Base-by-base conservation (phyloP, 2,113 vertebrate genomes). In the Prietella phreatophila region DNA sequence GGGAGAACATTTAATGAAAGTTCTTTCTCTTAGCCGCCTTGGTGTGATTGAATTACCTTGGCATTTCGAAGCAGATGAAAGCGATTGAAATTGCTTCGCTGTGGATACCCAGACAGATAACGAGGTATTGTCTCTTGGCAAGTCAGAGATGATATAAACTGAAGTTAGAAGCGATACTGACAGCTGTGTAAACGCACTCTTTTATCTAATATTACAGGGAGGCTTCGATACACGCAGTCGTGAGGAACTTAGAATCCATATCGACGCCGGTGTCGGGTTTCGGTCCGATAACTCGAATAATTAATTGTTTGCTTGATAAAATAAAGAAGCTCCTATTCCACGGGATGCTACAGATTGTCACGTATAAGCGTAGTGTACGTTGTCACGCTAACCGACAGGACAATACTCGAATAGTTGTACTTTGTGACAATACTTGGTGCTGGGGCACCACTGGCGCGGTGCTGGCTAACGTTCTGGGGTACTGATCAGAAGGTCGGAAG, bases 1-100 rank as follows among this genome's bases (percentile, higher is more conserved):
- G 71, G 83, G 67, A 67, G 47, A 83, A 85, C 33, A 86, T 87
- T 89, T 86, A 88, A 89, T 90, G 85, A 87, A 89, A 90, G 17
- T 86, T 15, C 83, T 82, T 86, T 84, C 84, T 87, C 87, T 83
- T 83, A 79, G 61, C 79, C 19, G 76, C 86, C 61, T 73, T 20
- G n/a, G 50, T 73, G 84, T 86, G 63, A 81, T 90, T 88, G 69
- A 65, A 88, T 88, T 88, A 63, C 73, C 65, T 50, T 71, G 61
- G 58, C 69, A 63, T 73, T 86, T 61, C 27, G 22, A 75, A 81
- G 27, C 61, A 84, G 83, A 86, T 84, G 82, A 81, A 86, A 88
- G 73, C 76, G 8, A 86, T 86, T 86, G 33, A 79, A 90, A 90
- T 90, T 83, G 81, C 56, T 91, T 85, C 84, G 63, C 83, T 83